Evolutionary conservation across 2,797 vertebrate genomes (phyloP).

Genomic region (Sphenodon punctatus): DNA sequence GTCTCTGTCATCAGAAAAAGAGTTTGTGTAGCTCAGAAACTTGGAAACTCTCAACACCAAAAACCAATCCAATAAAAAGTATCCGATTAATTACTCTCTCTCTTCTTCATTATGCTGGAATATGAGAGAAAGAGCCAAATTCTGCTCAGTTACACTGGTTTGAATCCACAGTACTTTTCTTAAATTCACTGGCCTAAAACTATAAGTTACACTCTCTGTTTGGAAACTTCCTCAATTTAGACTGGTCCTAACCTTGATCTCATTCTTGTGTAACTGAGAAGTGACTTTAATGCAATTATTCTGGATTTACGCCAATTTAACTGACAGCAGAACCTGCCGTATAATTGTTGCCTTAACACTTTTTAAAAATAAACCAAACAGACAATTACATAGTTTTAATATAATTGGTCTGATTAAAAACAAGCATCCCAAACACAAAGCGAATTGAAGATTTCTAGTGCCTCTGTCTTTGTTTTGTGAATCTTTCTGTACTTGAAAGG

Average conservation of each 20-base stretch:
- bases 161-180: neutral
- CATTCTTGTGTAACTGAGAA: neutral
- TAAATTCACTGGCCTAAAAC: neutral
- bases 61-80: too few relatives aligned
- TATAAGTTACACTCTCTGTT: accelerated
- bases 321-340: neutral
- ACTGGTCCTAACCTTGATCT: neutral
- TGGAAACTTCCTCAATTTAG: neutral
- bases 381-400: slow-evolving; percentile 9
- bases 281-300: neutral
- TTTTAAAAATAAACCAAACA: too few relatives aligned
- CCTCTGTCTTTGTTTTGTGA: slow-evolving; percentile 69
- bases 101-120: too few relatives aligned
- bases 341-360: neutral
- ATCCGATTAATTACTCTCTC: too few relatives aligned
- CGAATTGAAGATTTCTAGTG: slow-evolving; percentile 70
- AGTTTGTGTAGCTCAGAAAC: too few relatives aligned
- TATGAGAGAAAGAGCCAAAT: neutral
- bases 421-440: neutral
- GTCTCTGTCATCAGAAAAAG: too few relatives aligned
- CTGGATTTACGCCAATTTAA: neutral
- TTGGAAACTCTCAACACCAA: too few relatives aligned
- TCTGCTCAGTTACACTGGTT: neutral
- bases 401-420: neutral
- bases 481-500: slow-evolving; percentile 74